Conservation (phyloP, 2,113 vertebrate species). For the Lathamus discolor region DNA sequence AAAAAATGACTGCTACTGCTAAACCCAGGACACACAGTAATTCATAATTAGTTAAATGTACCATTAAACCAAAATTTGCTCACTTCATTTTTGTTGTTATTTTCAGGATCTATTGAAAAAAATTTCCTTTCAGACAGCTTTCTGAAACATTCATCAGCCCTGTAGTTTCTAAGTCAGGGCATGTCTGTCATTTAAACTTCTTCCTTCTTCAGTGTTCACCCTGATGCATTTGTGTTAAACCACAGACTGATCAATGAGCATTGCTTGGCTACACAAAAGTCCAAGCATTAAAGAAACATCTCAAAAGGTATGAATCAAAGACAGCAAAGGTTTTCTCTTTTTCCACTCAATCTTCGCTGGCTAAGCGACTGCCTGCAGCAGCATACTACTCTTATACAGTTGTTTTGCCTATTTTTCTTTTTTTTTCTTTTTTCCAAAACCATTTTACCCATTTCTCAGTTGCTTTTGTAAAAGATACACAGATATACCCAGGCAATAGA, state of each 20-base stretch:
- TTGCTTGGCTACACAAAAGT: slow-evolving; percentile 48
- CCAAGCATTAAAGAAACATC: slow-evolving; percentile 56
- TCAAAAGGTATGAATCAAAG: slow-evolving; percentile 59
- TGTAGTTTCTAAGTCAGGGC: not conserved
- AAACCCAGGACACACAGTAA: not conserved
- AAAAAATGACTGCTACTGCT: too few relatives aligned
- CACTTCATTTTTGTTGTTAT: not conserved
- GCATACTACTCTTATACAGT: slow-evolving; percentile 14
- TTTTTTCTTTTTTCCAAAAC: slow-evolving; percentile 1
- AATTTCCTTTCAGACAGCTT: slow-evolving; percentile 34
- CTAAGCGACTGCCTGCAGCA: slow-evolving; percentile 1
- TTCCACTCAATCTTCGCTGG: not conserved
- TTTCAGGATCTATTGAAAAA: not conserved
- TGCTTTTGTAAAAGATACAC: slow-evolving; percentile 42
- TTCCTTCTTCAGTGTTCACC: slow-evolving; percentile 63
- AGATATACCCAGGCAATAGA: not conserved
- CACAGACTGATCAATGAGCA: slow-evolving; percentile 57
- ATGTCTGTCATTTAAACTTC: slow-evolving; percentile 65
- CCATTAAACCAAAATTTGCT: slow-evolving; percentile 32
- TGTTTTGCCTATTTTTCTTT: not conserved
- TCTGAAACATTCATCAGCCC: slow-evolving; percentile 24
- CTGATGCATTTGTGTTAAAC: slow-evolving; percentile 62
- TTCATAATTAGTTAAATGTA: slow-evolving; percentile 55
- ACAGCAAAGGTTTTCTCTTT: slow-evolving; percentile 3
- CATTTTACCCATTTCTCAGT: not conserved